Base-by-base conservation (phyloP, 2,113 vertebrate genomes). In the Tiliqua scincoides region DNA sequence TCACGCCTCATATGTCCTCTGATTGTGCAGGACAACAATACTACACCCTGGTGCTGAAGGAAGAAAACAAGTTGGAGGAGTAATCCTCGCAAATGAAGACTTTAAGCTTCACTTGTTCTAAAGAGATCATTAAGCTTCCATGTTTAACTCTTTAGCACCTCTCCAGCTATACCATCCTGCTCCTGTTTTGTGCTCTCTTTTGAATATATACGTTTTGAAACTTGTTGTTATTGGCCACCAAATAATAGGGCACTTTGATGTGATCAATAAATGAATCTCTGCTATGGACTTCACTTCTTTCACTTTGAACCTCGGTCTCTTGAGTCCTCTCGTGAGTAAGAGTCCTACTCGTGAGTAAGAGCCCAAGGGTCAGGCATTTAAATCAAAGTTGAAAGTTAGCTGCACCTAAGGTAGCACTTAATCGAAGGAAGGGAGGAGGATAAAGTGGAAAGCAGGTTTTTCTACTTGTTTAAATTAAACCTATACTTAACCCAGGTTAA, bases 11-110 rank as follows among this genome's bases (percentile, higher is more conserved):
- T 40, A 37, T 65, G 20, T 0, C n/a, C 1, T 30, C 6, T 79
- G 83, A 85, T 80, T 80, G 68, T 73, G 90, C 48, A 91, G 81
- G 79, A 81, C 15, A 87, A n/a, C 40, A 88, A 4, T 0, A n/a
- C 43, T 76, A 37, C 23, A 86, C 30, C 14, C 79, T 43, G 35
- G 21, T 86, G 83, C n/a, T 85, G 71, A 73, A 83, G 90, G 79
- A 6, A 54, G 61, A 79, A 92, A 76, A 84, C 0, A 10, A 37
- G 2, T 82, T n/a, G 72, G 11, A 63, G 90, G 54, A 63, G 85
- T 82, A 59, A 82, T 85, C 63, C 75, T 37, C 81, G 72, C 43
- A 83, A 78, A 52, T 37, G n/a, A 83, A 83, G 30, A 83, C 72
- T 71, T 81, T 30, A 87, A 75, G 18, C 23, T 25, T 21, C 7